Base-by-base conservation (phyloP, 1,140 invertebrate genomes). In the Micrasema longulum region DNA sequence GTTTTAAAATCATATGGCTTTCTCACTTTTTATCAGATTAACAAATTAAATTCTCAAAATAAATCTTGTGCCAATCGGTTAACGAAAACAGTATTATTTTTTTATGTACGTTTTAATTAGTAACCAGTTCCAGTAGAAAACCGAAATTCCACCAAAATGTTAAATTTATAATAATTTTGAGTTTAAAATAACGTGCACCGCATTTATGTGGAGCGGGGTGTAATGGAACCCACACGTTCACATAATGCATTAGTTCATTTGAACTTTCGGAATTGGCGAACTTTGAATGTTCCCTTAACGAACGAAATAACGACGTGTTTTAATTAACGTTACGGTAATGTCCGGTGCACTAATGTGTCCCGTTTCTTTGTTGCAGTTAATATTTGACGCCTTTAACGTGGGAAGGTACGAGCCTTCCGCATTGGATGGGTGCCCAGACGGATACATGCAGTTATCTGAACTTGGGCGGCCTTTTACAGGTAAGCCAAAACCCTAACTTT, bases 361-460 rank as follows among this genome's bases (percentile, higher is more conserved):
- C 23, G 18, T 72, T 66, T 62, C 41, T 72, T 71, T 53, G 64
- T 75, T 84, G 20, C 88, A 93, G 88, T 83, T 95, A 26, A 89
- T 93, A 62, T 94, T 94, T 87, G 93, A 95, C 78, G 89, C 91
- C 65, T 94, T 95, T 82, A 91, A 91, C 76, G 87, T 95, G 62
- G 93, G 93, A 0, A 86, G 91, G 47, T 91, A 92, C 77, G 91
- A 92, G 82, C 84, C 76, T 66, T 87, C 78, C 79, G 91, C 84
- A 82, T 88, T 82, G 80, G 89, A 87, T 72, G 89, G 88, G 48
- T 94, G 92, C 79, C 92, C 92, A 0, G 92, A 94, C 77, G 93
- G 93, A n/a, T 93, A 92, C 81, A 91, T 94, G 88, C 91, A 94
- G 81, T 82, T 94, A 45, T 90, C 91, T 52, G 93, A 94, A 84